Percentiles rank a stretch among this genome's conserved stretches.
Evolutionary conservation across 2,113 vertebrate species (phyloP).

Genomic region (Tonatia bakeri): DNA sequence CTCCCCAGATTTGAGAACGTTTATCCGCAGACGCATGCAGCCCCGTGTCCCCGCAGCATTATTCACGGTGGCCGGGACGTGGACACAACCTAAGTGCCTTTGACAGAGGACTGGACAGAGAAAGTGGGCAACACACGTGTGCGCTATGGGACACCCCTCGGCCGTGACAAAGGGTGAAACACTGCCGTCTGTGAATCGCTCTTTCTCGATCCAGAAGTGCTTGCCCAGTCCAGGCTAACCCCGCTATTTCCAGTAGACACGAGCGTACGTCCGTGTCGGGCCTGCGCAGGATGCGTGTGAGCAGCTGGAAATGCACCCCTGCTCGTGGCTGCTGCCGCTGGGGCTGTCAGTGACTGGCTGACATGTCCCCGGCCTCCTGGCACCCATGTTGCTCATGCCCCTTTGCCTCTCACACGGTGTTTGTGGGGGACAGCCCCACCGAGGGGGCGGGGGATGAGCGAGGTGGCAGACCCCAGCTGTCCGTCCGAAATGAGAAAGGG

Average conservation of each 20-base stretch:
- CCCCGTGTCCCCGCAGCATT: accelerated
- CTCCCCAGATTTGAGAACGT: background rate
- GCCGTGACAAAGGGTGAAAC: background rate
- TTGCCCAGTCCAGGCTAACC: background rate
- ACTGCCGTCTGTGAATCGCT: background rate
- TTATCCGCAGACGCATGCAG: accelerated
- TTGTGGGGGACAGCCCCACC: no score
- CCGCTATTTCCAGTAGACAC: accelerated
- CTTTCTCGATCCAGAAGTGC: background rate
- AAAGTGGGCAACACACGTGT: accelerated
- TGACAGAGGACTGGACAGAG: accelerated
- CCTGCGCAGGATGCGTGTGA: accelerated
- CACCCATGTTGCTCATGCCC: background rate
- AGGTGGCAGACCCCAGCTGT: accelerated
- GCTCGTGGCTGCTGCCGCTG: accelerated
- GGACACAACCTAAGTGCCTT: accelerated
- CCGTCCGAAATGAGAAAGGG: no score
- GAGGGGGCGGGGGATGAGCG: no score
- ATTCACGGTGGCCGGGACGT: background rate
- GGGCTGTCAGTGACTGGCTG: no score
- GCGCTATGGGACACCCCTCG: background rate
- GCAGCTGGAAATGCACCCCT: accelerated
- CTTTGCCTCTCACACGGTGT: background rate
- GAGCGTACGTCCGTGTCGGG: accelerated
- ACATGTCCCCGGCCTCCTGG: accelerated